A percentile compares a stretch with the other conserved stretches of the same genome.
phyloP scores from a whole-genome alignment of 2,888 invertebrate genomes.

The Noctua fimbriata region DNA sequence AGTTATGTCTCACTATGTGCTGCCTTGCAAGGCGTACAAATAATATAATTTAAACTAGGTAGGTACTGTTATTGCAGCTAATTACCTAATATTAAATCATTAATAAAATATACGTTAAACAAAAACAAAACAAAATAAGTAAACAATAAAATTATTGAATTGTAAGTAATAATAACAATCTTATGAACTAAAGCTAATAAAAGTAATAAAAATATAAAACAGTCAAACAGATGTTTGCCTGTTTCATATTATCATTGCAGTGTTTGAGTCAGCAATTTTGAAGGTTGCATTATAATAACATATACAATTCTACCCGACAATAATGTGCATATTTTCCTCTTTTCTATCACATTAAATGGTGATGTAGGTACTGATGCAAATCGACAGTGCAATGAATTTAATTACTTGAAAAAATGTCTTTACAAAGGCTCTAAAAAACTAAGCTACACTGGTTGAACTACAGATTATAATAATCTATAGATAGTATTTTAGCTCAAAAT shows the following conservation, averaged over 20 bases:
- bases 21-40: too few species aligned
- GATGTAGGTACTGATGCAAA: neutral
- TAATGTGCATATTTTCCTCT: slow-evolving; percentile 12
- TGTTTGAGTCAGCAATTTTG: slow-evolving; percentile 33
- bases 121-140: too few species aligned
- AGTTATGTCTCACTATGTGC: too few species aligned
- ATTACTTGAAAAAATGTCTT: neutral
- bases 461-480: neutral
- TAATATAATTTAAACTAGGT: too few species aligned
- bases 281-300: slow-evolving; percentile 47
- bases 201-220: too few species aligned
- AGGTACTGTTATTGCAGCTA: too few species aligned
- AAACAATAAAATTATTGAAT: too few species aligned
- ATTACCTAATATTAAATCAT: too few species aligned
- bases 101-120: too few species aligned
- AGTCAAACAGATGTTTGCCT: neutral
- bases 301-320: slow-evolving; percentile 14
- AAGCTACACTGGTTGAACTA: neutral
- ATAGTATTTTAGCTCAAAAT: neutral
- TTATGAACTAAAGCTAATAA: too few species aligned
- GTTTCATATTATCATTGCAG: neutral
- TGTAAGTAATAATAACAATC: too few species aligned
- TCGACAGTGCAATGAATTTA: neutral
- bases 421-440: neutral
- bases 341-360: neutral